Evolutionary conservation across 1,140 invertebrate genomes (phyloP).

Genomic region (Drosophila trapezifrons): DNA sequence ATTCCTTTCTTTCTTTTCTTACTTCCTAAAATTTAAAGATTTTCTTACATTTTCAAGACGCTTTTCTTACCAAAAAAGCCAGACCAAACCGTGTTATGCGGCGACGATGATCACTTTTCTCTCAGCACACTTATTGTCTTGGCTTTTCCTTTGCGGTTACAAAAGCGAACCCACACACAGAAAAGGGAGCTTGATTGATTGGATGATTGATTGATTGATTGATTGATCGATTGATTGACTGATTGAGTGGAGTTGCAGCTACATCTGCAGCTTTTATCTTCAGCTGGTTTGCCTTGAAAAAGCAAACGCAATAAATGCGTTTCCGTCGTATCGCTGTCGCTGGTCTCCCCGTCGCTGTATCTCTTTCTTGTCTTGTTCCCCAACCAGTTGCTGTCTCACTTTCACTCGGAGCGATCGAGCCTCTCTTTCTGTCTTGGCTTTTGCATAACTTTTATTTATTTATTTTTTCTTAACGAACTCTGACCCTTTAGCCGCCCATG

Average conservation of each 20-base stretch:
- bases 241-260: constrained; percentile 25
- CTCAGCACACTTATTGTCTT: constrained; percentile 24
- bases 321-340: constrained; percentile 44
- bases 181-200: constrained; percentile 42
- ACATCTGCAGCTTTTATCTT: constrained; percentile 20
- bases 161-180: constrained; percentile 8
- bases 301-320: constrained; percentile 50
- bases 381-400: constrained; percentile 62
- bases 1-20: no score
- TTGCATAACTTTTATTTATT: constrained; percentile 56
- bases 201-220: constrained; percentile 41
- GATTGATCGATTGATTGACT: constrained; percentile 20
- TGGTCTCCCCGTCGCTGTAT: background rate
- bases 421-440: constrained; percentile 37
- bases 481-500: constrained; percentile 40
- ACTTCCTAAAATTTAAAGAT: no score
- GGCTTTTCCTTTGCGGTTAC: constrained; percentile 38
- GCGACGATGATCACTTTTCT: constrained; percentile 8
- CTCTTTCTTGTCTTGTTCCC: constrained; percentile 5
- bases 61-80: no score
- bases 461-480: constrained; percentile 59
- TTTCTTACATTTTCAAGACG: no score
- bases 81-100: background rate
- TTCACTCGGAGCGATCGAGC: constrained; percentile 37
- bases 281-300: constrained; percentile 70